Percentiles rank a stretch among this genome's conserved stretches.
Conservation (phyloP, 2,113 vertebrate species). For the Ursus arctos region DNA sequence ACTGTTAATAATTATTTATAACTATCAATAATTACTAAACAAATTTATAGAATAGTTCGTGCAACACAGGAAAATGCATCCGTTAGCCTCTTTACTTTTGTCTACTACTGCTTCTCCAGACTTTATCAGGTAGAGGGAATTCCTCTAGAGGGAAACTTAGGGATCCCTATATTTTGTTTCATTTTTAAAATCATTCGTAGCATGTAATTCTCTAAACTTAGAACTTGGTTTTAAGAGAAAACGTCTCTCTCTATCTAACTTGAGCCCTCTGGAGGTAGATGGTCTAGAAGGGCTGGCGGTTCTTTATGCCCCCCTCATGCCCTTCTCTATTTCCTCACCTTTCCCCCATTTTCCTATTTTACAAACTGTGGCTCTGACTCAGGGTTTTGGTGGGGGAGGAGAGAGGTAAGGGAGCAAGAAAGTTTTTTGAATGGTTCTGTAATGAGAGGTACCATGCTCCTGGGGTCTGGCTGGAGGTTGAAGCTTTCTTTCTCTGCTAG, state of each 20-base stretch:
- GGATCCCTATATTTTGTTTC: background rate
- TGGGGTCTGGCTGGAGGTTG: background rate
- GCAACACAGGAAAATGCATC: background rate
- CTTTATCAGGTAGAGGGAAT: background rate
- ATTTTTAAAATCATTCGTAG: background rate
- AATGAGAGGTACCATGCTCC: background rate
- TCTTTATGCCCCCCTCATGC: background rate
- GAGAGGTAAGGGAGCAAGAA: background rate
- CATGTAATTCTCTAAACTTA: background rate
- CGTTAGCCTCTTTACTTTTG: background rate
- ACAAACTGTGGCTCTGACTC: background rate
- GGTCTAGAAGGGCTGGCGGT: background rate
- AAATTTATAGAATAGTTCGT: background rate
- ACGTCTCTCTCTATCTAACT: background rate
- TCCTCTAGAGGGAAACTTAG: background rate
- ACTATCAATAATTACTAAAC: background rate
- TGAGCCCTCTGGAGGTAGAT: background rate
- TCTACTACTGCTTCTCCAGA: background rate
- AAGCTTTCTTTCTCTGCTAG: background rate
- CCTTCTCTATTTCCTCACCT: background rate
- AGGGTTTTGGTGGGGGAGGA: background rate
- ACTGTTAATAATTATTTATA: background rate
- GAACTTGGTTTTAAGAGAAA: background rate
- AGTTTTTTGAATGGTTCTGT: background rate
- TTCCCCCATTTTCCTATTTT: background rate